Conservation (phyloP, 2,797 vertebrate genomes). For the Tokudaia muenninki region DNA sequence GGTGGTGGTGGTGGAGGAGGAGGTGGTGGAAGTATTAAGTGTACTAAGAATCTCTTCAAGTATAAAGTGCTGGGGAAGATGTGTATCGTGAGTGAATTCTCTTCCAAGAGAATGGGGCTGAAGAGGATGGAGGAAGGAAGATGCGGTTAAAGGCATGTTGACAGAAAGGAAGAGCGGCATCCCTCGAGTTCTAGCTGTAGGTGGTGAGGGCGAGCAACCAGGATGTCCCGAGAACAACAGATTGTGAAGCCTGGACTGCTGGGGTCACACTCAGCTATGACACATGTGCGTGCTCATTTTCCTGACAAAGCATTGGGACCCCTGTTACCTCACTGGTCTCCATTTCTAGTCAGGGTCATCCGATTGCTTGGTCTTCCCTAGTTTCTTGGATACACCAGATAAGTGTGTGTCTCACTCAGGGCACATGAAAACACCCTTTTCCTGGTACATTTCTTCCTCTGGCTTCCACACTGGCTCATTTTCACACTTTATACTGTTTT, state of each 20-base stretch:
- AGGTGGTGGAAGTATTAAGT: not conserved
- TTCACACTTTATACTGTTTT: not conserved
- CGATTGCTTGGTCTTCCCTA: not conserved
- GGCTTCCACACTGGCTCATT: not conserved
- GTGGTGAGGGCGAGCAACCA: not conserved
- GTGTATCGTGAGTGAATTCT: not conserved
- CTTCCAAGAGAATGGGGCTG: not conserved
- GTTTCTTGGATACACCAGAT: not conserved
- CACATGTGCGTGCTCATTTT: not conserved
- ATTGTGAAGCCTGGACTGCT: not conserved
- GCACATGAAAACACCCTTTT: not conserved
- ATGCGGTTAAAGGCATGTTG: not conserved
- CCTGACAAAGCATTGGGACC: not conserved
- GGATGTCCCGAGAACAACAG: not conserved
- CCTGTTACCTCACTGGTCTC: not conserved
- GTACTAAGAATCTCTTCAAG: not conserved
- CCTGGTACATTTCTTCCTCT: not conserved
- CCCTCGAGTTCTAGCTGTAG: not conserved
- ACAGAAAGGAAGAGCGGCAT: not conserved
- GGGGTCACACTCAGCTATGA: not conserved
- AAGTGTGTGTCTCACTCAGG: not conserved
- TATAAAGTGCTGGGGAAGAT: not conserved
- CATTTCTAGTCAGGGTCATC: not conserved
- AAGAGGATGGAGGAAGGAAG: not conserved
- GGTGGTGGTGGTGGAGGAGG: no score